Evolutionary conservation across 2,797 vertebrate genomes (phyloP), one percentile per base, ranked within the genome.

Genomic region (Anas georgica): DNA sequence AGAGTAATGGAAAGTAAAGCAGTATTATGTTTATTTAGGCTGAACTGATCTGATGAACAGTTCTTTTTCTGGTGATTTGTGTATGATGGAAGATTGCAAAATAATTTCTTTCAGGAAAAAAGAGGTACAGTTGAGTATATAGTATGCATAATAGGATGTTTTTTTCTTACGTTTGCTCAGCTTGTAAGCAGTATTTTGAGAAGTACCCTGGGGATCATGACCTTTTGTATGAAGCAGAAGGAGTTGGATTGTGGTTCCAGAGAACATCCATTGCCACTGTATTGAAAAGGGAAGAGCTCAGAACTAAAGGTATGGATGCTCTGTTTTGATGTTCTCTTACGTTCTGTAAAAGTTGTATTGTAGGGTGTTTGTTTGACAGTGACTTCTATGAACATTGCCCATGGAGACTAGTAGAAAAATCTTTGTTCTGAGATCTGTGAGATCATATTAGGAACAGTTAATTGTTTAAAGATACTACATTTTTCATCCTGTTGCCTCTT

Each of bases 141-240:
- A 52, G 9, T 48, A 3, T 76, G 26, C 67, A 10, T 66, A 58
- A 52, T n/a, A 26, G 0, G 18, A 22, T 29, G 21, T 1, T 20
- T 80, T 82, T 82, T 66, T 83, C 74, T 48, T 92, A 35, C 90
- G 12, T 97, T 63, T 97, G 85, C 78, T 37, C 87, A 99, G 99
- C 98, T 96, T 99, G 98, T 96, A 97, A 97, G 92, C 98, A 98
- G 12, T 99, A 98, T 94, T 96, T 98, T 91, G 96, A 98, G 83
- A 98, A 97, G 90, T 98, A 98, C 76, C 98, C 99, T 66, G 97
- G 73, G 68, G 97, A 99, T 93, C 93, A 91, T 59, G 97, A 98
- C 52, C 94, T 98, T 62, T 96, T 99, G 56, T 99, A 98, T 98
- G 98, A 99, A 97, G 98, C 98, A 52, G 96, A 98, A 94, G 97